Conservation (phyloP, 2,888 invertebrate genomes). For the Nasonia oneida region DNA sequence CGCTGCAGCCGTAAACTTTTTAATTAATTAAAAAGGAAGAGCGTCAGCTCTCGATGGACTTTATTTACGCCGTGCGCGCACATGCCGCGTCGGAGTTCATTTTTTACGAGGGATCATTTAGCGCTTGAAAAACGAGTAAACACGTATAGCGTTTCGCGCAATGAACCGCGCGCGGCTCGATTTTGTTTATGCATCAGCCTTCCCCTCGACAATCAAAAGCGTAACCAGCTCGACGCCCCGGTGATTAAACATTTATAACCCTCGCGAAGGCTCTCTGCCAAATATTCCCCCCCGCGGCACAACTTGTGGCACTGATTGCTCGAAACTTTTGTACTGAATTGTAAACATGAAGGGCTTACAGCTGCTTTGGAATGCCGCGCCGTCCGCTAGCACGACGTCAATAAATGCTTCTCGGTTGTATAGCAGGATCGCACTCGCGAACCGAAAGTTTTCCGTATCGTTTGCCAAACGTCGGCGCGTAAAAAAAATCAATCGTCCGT, state of each 20-base stretch:
- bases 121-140: neutral
- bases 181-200: neutral
- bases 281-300: neutral
- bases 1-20: neutral
- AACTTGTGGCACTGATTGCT: constrained; percentile 8
- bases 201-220: neutral
- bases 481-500: neutral
- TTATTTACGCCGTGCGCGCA: too few relatives aligned
- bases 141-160: neutral
- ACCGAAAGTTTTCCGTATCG: neutral
- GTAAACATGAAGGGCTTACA: constrained; percentile 12
- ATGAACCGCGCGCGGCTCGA: neutral
- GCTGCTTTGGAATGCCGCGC: neutral
- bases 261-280: constrained; percentile 1
- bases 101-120: too few relatives aligned
- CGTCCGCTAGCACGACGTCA: neutral
- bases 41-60: too few relatives aligned
- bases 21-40: neutral
- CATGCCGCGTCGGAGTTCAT: too few relatives aligned
- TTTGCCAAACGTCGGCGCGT: neutral
- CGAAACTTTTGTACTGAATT: constrained; percentile 35
- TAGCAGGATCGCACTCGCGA: neutral
- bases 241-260: constrained; percentile 27
- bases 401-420: neutral
- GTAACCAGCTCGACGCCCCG: neutral